Conservation (phyloP, 2,797 vertebrate genomes). For the Tolypeutes matacus region DNA sequence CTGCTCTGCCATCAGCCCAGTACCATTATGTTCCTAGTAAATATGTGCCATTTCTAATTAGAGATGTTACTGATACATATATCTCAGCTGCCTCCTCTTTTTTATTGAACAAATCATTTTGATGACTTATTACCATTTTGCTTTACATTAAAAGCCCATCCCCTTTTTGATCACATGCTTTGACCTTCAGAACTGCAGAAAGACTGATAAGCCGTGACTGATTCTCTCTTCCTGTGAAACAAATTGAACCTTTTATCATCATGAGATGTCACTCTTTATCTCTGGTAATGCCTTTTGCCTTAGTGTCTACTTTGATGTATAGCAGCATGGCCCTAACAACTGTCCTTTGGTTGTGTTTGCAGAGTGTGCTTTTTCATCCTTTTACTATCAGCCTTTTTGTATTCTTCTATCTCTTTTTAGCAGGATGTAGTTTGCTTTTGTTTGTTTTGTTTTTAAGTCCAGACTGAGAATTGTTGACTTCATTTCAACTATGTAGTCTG, state of each 20-base stretch:
- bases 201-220: rapidly evolving
- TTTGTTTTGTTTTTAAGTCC: neutral
- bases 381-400: neutral
- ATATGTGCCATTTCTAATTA: neutral
- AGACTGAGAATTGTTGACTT: neutral
- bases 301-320: neutral
- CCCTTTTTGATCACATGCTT: neutral
- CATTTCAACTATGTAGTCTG: neutral
- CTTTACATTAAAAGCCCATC: neutral
- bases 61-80: neutral
- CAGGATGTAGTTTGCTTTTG: neutral
- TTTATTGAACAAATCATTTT: neutral
- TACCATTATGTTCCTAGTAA: neutral
- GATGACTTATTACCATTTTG: neutral
- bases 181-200: neutral
- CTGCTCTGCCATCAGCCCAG: neutral
- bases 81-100: neutral
- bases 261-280: neutral
- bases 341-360: neutral
- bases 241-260: no score
- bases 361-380: neutral
- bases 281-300: neutral
- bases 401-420: neutral
- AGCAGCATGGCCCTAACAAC: rapidly evolving
- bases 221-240: neutral